Evolutionary conservation across 2,888 invertebrate species (phyloP).

Genomic region (Eutolmus rufibarbis): DNA sequence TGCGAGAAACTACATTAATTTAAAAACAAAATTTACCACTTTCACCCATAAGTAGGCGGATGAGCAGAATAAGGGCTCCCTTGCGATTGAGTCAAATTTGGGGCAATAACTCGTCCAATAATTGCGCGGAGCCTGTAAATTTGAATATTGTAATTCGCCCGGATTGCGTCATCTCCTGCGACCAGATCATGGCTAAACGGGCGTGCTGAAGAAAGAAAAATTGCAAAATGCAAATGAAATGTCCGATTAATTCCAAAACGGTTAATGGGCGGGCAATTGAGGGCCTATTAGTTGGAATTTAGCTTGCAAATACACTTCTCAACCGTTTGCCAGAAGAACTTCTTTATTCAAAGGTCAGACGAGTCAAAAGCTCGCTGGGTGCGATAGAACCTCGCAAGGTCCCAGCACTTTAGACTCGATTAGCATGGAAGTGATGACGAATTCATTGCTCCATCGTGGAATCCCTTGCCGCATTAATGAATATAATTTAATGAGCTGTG

Average conservation of each 20-base stretch:
- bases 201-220: background rate
- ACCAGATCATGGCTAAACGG: background rate
- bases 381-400: background rate
- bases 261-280: conserved; percentile 11
- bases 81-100: background rate
- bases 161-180: background rate
- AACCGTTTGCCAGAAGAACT: background rate
- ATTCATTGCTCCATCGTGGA: background rate
- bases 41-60: background rate
- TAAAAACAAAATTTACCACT: background rate
- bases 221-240: conserved; percentile 9
- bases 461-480: background rate
- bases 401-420: background rate
- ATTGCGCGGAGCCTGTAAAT: background rate
- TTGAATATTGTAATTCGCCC: background rate
- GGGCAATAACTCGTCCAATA: background rate
- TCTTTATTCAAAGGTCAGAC: conserved; percentile 35
- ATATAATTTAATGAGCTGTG: background rate
- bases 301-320: background rate
- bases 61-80: background rate
- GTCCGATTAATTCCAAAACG: background rate
- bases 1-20: background rate
- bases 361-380: background rate
- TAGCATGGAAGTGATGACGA: background rate
- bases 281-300: background rate